Percentiles rank a stretch among this genome's conserved stretches.
These are phyloP conservation scores for Eurystomus gularis DNA, from an alignment of 2,113 vertebrate species.

Conservation along the genomic window DNA sequence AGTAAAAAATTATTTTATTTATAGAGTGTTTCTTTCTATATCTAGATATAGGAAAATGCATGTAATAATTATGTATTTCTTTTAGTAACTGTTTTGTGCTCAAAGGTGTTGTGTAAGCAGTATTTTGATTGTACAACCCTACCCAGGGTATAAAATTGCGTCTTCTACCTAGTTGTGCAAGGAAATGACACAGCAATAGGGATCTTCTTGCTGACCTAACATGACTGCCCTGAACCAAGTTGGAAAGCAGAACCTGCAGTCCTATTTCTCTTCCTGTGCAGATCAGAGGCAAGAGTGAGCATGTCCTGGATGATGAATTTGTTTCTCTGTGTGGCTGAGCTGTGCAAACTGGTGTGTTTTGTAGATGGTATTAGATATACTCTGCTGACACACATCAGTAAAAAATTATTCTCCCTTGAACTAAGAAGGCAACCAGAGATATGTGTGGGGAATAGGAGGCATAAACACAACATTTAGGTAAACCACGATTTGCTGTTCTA, in stretches of 20 bases:
- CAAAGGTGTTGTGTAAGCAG: background rate
- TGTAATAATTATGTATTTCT: background rate
- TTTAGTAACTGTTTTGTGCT: background rate
- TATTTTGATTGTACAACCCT: background rate
- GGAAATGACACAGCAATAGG: accelerated
- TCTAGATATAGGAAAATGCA: background rate
- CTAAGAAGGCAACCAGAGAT: background rate
- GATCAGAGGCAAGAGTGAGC: background rate
- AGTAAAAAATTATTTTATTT: background rate
- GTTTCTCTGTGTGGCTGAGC: background rate
- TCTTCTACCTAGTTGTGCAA: background rate
- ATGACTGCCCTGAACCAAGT: background rate
- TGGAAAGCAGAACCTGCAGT: background rate
- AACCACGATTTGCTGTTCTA: background rate
- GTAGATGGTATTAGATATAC: background rate
- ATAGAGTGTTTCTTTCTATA: background rate
- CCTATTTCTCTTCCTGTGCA: background rate
- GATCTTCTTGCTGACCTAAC: background rate
- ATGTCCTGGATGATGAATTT: background rate
- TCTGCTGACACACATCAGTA: background rate
- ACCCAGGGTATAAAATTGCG: background rate
- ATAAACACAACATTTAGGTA: background rate
- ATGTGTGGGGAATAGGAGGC: background rate
- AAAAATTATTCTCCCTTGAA: background rate
- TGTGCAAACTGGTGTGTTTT: background rate